Conservation (phyloP, 2,888 invertebrate genomes). For the Linnaemya vulpina region DNA sequence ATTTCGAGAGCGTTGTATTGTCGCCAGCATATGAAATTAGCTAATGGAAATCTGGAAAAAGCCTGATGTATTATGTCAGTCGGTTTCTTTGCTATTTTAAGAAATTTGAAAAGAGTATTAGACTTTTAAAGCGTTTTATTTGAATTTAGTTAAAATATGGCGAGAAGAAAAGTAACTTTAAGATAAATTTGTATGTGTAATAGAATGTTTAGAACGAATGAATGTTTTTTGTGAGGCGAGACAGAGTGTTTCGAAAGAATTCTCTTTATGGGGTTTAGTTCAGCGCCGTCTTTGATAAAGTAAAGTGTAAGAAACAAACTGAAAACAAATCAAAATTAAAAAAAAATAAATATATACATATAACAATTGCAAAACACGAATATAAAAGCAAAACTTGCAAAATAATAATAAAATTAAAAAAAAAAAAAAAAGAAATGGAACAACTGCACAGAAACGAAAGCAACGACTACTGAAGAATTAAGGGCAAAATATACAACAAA, state of each 20-base stretch:
- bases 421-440: slow-evolving; percentile 9
- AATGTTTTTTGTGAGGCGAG: slow-evolving; percentile 2
- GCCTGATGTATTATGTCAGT: slow-evolving; percentile 30
- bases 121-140: slow-evolving; percentile 30
- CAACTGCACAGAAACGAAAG: slow-evolving; percentile 40
- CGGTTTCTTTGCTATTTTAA: slow-evolving; percentile 8
- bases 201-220: slow-evolving; percentile 6
- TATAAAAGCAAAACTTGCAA: slow-evolving; percentile 39
- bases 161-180: slow-evolving; percentile 31
- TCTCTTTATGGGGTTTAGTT: slow-evolving; percentile 63
- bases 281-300: slow-evolving; percentile 53
- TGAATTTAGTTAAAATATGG: slow-evolving; percentile 32
- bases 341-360: slow-evolving; percentile 5
- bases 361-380: slow-evolving; percentile 50
- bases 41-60: slow-evolving; percentile 45
- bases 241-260: slow-evolving; percentile 52
- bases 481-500: slow-evolving; percentile 36
- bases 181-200: slow-evolving; percentile 24
- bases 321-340: neutral
- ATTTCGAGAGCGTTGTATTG: neutral
- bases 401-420: slow-evolving; percentile 5
- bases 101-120: neutral
- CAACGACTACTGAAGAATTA: slow-evolving; percentile 51
- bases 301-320: slow-evolving; percentile 41
- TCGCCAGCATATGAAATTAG: slow-evolving; percentile 15